Percentiles rank a stretch among this genome's conserved stretches.
Evolutionary conservation across 2,888 invertebrate species (phyloP).

Genomic region (Thymelicus acteon): DNA sequence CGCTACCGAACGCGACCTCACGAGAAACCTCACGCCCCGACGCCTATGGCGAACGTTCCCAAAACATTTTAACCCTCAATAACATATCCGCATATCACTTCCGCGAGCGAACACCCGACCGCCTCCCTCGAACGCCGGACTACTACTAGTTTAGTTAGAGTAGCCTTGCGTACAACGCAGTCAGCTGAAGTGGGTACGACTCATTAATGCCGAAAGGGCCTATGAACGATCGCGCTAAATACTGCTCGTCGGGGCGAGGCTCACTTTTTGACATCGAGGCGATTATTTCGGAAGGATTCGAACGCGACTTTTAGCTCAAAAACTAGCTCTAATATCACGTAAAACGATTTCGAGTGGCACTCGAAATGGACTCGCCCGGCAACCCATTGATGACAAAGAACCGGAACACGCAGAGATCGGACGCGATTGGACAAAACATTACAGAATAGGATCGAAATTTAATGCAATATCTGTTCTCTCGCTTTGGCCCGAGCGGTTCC

Average conservation of each 20-base stretch:
- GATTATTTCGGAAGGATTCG: slow-evolving; percentile 41
- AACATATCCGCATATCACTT: slow-evolving; percentile 68
- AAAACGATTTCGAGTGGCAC: slow-evolving; percentile 67
- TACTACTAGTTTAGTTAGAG: slow-evolving; percentile 78
- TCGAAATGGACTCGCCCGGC: slow-evolving; percentile 85
- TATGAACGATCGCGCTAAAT: slow-evolving; percentile 63
- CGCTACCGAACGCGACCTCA: slow-evolving; percentile 40
- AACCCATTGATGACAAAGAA: slow-evolving; percentile 90
- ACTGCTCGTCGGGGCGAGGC: slow-evolving; percentile 49
- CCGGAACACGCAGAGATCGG: slow-evolving; percentile 85
- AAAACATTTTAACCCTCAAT: slow-evolving; percentile 70
- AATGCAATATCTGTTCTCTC: slow-evolving; percentile 71
- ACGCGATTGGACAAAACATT: slow-evolving; percentile 86
- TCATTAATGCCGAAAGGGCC: slow-evolving; percentile 74
- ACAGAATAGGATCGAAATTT: slow-evolving; percentile 82
- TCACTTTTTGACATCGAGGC: slow-evolving; percentile 42
- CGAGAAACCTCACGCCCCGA: slow-evolving; percentile 50
- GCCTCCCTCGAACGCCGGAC: slow-evolving; percentile 65
- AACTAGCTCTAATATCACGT: slow-evolving; percentile 60
- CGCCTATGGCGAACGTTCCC: slow-evolving; percentile 72
- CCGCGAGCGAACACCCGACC: slow-evolving; percentile 61
- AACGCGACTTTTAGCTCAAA: slow-evolving; percentile 46
- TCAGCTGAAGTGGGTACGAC: slow-evolving; percentile 82
- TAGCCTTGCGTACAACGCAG: slow-evolving; percentile 83
- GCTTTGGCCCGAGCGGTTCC: slow-evolving; percentile 50